Base-by-base conservation (phyloP, 2,113 vertebrate genomes). In the Condylura cristata region DNA sequence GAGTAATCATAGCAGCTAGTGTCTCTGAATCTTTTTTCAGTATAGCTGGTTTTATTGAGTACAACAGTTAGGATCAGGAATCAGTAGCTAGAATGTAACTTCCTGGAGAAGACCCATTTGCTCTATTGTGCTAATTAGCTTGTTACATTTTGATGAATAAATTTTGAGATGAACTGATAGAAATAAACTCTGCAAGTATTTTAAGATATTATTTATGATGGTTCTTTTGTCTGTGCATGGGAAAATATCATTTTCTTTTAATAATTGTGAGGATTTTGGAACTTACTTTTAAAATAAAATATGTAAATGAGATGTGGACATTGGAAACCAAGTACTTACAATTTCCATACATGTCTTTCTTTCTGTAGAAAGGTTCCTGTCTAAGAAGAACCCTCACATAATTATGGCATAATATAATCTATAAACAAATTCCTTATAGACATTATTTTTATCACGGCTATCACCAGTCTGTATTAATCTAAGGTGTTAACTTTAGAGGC, bases 71-170 rank as follows among this genome's bases (percentile, higher is more conserved):
- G 34, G 30, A 44, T 86, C 92, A 68, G 63, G 48, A 44, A 16
- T 32, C 66, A 71, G 17, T 37, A 65, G 22, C 58, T 61, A 61
- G 63, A 87, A 74, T 83, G 32, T 61, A 65, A 66, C 8, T n/a
- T 74, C n/a, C 51, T 66, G 41, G 30, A 48, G 18, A 86, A 56
- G 0, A 75, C 34, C 16, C 28, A 12, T 70, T 94, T 85, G 9
- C 76, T 74, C 22, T 82, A 6, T 79, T 72, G 24, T 60, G 41
- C 34, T 89, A 90, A 86, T 22, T 18, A 70, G 11, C 46, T 80
- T 61, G 20, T n/a, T 78, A 51, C 37, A 90, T 88, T 94, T 86
- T 72, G 53, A 79, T 93, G 53, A 84, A 37, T 87, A 24, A 89
- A 83, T 51, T 87, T 56, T n/a, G 13, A 74, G 48, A 82, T 90